Evolutionary conservation across 2,797 vertebrate species (phyloP), one percentile per base, ranked within the genome.

Genomic region (Crax fasciolata): DNA sequence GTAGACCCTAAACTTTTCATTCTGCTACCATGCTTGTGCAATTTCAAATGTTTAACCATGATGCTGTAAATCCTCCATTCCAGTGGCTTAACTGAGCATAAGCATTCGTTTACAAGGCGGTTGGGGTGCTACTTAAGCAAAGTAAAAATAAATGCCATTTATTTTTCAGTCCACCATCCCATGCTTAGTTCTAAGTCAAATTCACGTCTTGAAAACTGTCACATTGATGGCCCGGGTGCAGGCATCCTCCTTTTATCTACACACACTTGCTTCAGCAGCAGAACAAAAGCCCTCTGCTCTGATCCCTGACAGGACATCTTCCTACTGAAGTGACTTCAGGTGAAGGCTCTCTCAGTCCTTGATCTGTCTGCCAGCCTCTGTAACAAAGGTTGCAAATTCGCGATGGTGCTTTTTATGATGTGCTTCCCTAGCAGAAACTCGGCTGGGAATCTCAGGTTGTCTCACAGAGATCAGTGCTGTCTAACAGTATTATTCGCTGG

Each of bases 351-450:
- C 43, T 20, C 71, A 79, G 49, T 61, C 96, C 91, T 94, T 96
- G 91, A 95, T 93, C 91, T 94, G 66, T 35, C 82, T 94, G 85
- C 70, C 93, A 96, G 93, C 77, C 81, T 88, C 71, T 57, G 57
- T 25, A 89, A 96, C 89, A 94, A 95, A 90, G 89, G 71, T 8
- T 87, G 71, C 68, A 79, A 71, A 91, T 91, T 57, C 58, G 81
- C 84, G 90, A 90, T 74, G 49, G 84, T 67, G 76, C 59, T 94
- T 94, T 94, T 94, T 94, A 67, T 84, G 76, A 82, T 44, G 67
- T 1, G 1, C 16, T 49, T 94, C 71, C 76, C 63, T 3, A 48
- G 77, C 74, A 90, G 52, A 57, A 76, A 73, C 63, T 84, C 59
- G 0, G 62, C 44, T 84, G 80, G 85, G 79, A 97, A 76, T 75